Percentiles rank a stretch among this genome's conserved stretches.
Conservation (phyloP, 2,113 vertebrate species). For the Apus apus region DNA sequence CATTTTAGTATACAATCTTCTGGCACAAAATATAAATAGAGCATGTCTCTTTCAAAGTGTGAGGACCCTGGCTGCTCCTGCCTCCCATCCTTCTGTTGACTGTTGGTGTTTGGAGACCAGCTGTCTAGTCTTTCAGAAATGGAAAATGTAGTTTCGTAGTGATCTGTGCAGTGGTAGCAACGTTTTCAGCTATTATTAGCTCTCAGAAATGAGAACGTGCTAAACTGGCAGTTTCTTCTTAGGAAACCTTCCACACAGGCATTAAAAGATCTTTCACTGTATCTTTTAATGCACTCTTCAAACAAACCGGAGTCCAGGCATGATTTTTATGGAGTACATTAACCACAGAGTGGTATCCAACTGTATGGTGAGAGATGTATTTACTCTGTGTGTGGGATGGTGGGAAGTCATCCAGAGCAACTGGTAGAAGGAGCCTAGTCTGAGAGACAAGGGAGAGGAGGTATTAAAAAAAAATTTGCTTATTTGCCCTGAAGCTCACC, state of each 20-base stretch:
- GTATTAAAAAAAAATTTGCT: not conserved
- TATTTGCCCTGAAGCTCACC: not conserved
- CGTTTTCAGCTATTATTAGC: not conserved
- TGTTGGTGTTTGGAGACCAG: not conserved
- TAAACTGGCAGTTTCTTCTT: constrained; percentile 10
- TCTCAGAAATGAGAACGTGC: not conserved
- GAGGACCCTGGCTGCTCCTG: not conserved
- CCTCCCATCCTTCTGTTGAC: not conserved
- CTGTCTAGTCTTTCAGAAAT: not conserved
- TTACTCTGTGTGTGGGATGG: not conserved
- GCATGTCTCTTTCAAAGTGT: not conserved
- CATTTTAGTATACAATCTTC: not conserved
- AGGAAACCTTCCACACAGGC: not conserved
- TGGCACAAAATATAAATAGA: not conserved
- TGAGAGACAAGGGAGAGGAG: not conserved
- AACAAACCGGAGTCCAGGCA: not conserved
- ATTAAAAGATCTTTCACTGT: not conserved
- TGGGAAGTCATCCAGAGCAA: not conserved
- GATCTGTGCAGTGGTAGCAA: not conserved
- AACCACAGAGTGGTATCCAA: not conserved
- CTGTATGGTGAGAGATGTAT: not conserved
- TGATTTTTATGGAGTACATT: not conserved
- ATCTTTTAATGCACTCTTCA: not conserved
- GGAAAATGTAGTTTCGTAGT: not conserved
- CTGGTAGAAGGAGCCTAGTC: not conserved